These are phyloP conservation scores for Montipora cactus DNA, from an alignment of 64 coral and sea anemone species.

Conservation along the genomic window DNA sequence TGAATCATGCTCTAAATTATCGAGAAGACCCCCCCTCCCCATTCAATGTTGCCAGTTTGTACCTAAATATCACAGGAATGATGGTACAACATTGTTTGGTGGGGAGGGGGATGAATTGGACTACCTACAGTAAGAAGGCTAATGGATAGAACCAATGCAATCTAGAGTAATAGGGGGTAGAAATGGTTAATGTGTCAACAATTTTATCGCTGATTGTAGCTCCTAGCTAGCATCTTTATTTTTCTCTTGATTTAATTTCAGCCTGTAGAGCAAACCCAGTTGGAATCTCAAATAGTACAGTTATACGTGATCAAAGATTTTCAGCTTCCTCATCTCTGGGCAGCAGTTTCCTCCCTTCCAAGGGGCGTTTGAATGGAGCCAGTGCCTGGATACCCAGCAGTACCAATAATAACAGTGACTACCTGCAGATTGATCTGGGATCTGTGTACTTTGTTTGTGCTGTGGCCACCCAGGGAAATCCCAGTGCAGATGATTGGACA, in stretches of 20 bases:
- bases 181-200: too few relatives aligned
- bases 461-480: neutral
- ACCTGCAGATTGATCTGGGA: neutral
- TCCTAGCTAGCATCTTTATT: too few relatives aligned
- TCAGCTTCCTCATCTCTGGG: neutral
- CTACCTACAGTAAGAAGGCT: too few relatives aligned
- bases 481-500: neutral
- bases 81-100: too few relatives aligned
- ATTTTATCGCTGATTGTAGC: too few relatives aligned
- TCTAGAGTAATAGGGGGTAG: too few relatives aligned
- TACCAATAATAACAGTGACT: neutral
- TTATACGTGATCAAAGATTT: neutral
- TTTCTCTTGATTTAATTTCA: neutral
- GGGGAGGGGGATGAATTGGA: too few relatives aligned
- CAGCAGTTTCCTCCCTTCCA: neutral
- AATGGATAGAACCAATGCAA: too few relatives aligned
- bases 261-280: neutral
- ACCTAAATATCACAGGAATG: too few relatives aligned
- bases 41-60: too few relatives aligned
- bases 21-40: too few relatives aligned
- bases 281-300: neutral
- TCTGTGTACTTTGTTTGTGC: neutral
- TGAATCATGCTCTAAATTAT: too few relatives aligned
- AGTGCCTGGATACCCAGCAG: neutral
- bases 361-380: neutral